Evolutionary conservation across 2,888 invertebrate species (phyloP), one percentile per base, ranked within the genome.

Genomic region (Drosophila borborema): DNA sequence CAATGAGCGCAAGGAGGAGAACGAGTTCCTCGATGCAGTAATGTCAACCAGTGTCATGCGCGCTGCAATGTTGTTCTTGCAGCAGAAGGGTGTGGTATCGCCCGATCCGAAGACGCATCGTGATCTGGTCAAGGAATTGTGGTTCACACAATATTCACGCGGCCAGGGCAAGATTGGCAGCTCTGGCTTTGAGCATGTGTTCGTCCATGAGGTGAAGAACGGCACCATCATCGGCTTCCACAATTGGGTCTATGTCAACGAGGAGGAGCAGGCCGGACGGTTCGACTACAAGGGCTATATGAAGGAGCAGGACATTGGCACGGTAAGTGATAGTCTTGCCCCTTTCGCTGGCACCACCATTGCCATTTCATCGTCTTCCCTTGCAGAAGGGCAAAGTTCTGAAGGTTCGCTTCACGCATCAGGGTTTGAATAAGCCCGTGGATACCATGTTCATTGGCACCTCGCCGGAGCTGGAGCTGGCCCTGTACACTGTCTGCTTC

Each of bases 111-210:
- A 94, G 86, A 95, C 95, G 43, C 97, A 97, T 91, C 95, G 95
- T 74, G 96, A 96, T 85, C 94, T 95, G n/a, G 92, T 97, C 12
- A 95, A 96, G 89, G 95, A 95, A 74, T 92, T 97, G 14, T 97
- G 97, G 97, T 97, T 97, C 90, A 96, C 95, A 40, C 94, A 97
- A 81, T 99, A 98, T 91, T 96, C 97, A 0, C 94, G 98, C 73
- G 96, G 97, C 38, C 94, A 95, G 86, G 96, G 97, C 36, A 95
- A 95, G 90, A 95, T 97, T 28, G 97, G 98, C 70, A 98, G 98
- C 83, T 97, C 97, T 45, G 98, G 98, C 2, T 98, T 98, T 91
- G 98, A 99, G 92, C 98, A 99, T 90, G 95, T 98, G 28, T 98
- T 98, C 92, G 95, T 98, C 3, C 96, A 97, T 0, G 98, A 99